Percentiles rank a stretch among this genome's conserved stretches.
These are phyloP conservation scores for Ostrea denselamellosa DNA, from an alignment of 1,140 invertebrate species.

Conservation along the genomic window DNA sequence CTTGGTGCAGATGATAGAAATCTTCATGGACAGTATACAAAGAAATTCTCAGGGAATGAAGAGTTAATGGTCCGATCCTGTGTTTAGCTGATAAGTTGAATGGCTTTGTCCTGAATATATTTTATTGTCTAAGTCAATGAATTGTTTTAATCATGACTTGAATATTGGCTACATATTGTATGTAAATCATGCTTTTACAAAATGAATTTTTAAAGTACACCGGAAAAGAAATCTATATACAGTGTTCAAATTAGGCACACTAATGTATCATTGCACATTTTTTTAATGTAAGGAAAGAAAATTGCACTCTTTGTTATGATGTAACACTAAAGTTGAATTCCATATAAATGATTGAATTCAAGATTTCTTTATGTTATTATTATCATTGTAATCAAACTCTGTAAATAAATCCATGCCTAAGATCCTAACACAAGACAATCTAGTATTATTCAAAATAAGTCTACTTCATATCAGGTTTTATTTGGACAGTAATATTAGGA, in stretches of 20 bases:
- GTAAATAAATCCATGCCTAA: too few relatives aligned
- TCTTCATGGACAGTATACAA: background rate
- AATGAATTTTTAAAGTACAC: background rate
- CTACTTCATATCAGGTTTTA: constrained; percentile 3
- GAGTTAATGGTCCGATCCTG: background rate
- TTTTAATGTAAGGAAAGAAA: background rate
- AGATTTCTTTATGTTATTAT: background rate
- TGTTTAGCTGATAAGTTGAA: background rate
- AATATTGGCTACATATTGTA: background rate
- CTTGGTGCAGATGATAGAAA: background rate
- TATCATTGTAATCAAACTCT: too few relatives aligned
- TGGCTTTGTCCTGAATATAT: background rate
- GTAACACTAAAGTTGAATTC: too few relatives aligned
- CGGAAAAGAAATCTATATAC: background rate
- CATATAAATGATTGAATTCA: background rate
- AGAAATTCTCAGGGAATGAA: background rate
- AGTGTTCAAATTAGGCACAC: background rate
- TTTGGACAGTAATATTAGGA: constrained; percentile 23
- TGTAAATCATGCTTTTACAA: background rate
- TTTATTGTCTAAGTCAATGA: background rate
- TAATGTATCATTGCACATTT: background rate
- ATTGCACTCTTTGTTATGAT: background rate
- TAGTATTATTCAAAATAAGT: background rate
- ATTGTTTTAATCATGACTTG: constrained; percentile 13
- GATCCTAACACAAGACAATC: background rate